These are phyloP conservation scores for Onychomys torridus DNA, from an alignment of 2,797 vertebrate genomes.

Conservation along the genomic window DNA sequence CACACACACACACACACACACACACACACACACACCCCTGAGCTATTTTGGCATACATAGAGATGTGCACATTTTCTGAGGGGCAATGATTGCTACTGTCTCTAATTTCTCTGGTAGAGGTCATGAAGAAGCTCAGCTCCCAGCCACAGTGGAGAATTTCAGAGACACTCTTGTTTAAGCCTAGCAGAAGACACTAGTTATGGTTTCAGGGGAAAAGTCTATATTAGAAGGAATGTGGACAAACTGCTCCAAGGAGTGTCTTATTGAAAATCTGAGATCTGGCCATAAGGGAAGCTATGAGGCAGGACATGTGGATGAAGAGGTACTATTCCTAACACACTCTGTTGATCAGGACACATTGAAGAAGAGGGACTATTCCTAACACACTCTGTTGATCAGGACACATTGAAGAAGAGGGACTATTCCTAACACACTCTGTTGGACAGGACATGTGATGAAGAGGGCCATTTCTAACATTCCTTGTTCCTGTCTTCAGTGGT, in stretches of 20 bases:
- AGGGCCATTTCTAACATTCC: background rate
- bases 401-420: background rate
- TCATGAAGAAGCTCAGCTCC: background rate
- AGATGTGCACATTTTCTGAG: conserved; percentile 4
- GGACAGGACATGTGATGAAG: background rate
- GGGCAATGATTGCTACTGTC: background rate
- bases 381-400: background rate
- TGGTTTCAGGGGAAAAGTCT: background rate
- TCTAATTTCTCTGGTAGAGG: conserved; percentile 35
- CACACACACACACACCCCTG: background rate
- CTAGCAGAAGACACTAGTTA: background rate
- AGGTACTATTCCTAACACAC: background rate
- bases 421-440: background rate
- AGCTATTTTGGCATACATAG: background rate
- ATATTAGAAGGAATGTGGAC: background rate
- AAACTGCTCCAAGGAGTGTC: background rate
- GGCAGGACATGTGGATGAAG: background rate
- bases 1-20: background rate
- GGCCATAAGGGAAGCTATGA: background rate
- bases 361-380: background rate
- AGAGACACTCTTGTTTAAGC: background rate
- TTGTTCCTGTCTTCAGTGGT: background rate
- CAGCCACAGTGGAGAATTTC: background rate
- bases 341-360: background rate
- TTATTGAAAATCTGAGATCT: background rate